phyloP scores from a whole-genome alignment of 2,888 invertebrate genomes.

The Parascotia fuliginaria region DNA sequence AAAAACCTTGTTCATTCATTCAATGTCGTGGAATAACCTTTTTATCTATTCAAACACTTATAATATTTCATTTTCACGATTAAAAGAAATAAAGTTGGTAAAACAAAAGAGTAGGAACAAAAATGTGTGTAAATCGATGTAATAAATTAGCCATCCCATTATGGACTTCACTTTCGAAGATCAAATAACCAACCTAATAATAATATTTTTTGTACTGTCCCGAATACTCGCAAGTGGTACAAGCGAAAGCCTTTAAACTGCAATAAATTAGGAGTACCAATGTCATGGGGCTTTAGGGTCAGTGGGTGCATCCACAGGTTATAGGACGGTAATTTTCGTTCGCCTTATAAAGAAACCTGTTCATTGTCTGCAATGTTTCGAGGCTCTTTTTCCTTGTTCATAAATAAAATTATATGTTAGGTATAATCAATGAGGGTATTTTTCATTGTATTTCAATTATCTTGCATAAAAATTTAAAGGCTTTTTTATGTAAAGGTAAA shows the following conservation, averaged over 20 bases:
- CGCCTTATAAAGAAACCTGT: neutral
- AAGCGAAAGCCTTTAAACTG: conserved; percentile 18
- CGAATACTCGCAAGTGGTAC: conserved; percentile 16
- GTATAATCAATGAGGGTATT: too few species aligned
- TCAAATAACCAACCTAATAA: neutral
- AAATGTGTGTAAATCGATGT: neutral
- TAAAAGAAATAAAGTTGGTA: neutral
- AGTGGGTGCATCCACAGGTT: conserved; percentile 11
- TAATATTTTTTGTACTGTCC: conserved; percentile 25
- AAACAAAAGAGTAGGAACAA: neutral
- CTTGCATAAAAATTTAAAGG: too few species aligned
- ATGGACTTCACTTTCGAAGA: conserved; percentile 5
- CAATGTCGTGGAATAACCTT: too few species aligned
- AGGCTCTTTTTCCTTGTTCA: neutral
- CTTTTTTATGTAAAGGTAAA: too few species aligned
- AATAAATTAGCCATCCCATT: neutral
- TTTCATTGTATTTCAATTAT: too few species aligned
- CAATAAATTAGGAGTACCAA: conserved; percentile 30
- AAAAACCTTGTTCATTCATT: too few species aligned
- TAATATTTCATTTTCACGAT: too few species aligned
- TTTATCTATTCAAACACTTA: too few species aligned
- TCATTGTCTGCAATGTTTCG: neutral
- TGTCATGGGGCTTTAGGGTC: conserved; percentile 38
- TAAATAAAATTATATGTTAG: neutral
- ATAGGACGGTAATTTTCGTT: neutral